Conservation (phyloP, 2,888 invertebrate genomes). For the Taphrorychus bicolor region DNA sequence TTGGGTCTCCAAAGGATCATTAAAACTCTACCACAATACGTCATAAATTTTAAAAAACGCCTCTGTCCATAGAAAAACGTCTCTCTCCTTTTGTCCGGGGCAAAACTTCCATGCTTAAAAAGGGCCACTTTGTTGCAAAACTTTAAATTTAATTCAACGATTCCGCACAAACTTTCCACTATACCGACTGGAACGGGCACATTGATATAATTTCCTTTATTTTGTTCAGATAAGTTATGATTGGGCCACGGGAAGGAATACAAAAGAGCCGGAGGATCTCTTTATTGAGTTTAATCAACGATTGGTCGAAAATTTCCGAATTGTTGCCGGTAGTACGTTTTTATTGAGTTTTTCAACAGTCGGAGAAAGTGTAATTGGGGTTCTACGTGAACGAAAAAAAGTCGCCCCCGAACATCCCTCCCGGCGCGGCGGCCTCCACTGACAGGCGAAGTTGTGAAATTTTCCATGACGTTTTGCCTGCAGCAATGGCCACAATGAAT, state of each 20-base stretch:
- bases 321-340: slow-evolving; percentile 1
- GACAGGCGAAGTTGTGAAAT: slow-evolving; percentile 33
- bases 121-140: slow-evolving; percentile 29
- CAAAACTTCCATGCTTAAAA: slow-evolving; percentile 25
- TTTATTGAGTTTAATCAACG: slow-evolving; percentile 22
- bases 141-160: slow-evolving; percentile 35
- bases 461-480: slow-evolving; percentile 33
- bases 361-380: background rate
- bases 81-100: slow-evolving; percentile 1
- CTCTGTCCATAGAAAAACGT: too few species aligned
- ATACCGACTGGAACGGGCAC: slow-evolving; percentile 30
- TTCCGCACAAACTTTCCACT: slow-evolving; percentile 29
- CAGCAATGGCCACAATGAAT: slow-evolving; percentile 50
- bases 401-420: too few species aligned
- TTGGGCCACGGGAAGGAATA: slow-evolving; percentile 28
- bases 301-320: slow-evolving; percentile 6
- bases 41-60: too few species aligned
- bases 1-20: too few species aligned
- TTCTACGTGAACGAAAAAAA: too few species aligned
- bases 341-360: slow-evolving; percentile 9
- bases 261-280: slow-evolving; percentile 14
- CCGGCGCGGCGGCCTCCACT: too few species aligned
- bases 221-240: slow-evolving; percentile 33
- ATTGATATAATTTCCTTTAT: slow-evolving; percentile 36
- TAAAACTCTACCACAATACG: too few species aligned